Conservation (phyloP, 1,140 invertebrate species). For the Stegodyphus mimosarum region DNA sequence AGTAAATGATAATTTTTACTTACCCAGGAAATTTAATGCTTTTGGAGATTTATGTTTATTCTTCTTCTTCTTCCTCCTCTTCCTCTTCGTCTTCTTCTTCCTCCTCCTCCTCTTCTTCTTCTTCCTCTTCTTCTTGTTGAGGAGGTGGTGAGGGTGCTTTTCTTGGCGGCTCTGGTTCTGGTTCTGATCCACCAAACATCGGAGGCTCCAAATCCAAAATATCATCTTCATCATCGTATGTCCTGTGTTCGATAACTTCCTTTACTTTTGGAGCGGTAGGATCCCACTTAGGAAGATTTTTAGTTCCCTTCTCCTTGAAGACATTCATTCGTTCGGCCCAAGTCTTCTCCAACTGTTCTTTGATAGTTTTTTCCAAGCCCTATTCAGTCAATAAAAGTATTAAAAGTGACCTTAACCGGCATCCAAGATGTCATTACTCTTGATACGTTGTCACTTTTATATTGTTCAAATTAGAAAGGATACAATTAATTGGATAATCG, state of each 20-base stretch:
- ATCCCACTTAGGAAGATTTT: slow-evolving; percentile 59
- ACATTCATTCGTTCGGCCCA: slow-evolving; percentile 87
- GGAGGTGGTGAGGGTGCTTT: slow-evolving; percentile 26
- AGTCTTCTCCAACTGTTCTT: slow-evolving; percentile 84
- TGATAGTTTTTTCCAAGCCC: slow-evolving; percentile 66
- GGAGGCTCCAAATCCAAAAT: slow-evolving; percentile 64
- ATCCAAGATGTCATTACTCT: no score
- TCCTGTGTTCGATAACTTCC: slow-evolving; percentile 63
- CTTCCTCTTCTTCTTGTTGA: slow-evolving; percentile 62
- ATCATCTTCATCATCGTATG: slow-evolving; percentile 65
- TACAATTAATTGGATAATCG: no score
- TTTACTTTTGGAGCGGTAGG: slow-evolving; percentile 64
- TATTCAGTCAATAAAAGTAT: background rate
- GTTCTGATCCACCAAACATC: slow-evolving; percentile 68
- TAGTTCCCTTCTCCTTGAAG: slow-evolving; percentile 76
- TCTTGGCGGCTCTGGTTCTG: slow-evolving; percentile 53
- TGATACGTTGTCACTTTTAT: no score
- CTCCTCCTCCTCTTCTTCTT: slow-evolving; percentile 63
- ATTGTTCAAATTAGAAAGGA: no score
- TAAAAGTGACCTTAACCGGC: no score
- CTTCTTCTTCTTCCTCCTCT: slow-evolving; percentile 16
- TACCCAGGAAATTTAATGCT: slow-evolving; percentile 29
- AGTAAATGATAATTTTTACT: background rate
- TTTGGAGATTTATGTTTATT: slow-evolving; percentile 1
- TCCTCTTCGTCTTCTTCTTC: slow-evolving; percentile 61